These are phyloP conservation scores for Arrhopalites spinosus DNA, from an alignment of 2,888 invertebrate species.

Conservation along the genomic window DNA sequence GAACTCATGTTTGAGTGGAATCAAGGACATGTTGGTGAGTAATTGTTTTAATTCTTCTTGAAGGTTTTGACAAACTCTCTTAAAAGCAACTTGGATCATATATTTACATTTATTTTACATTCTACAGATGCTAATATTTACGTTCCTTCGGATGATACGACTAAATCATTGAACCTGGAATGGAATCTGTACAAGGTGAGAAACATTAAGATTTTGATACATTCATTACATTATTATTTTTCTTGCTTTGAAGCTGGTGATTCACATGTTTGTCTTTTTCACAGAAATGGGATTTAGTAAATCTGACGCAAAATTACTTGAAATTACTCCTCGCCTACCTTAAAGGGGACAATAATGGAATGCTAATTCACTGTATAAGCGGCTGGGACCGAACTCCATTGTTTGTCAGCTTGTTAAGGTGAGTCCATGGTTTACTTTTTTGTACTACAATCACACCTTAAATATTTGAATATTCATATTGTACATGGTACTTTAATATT, in stretches of 20 bases:
- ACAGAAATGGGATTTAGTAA: slow-evolving; percentile 68
- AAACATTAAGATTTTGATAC: too few relatives aligned
- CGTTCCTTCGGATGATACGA: slow-evolving; percentile 66
- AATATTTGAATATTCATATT: too few relatives aligned
- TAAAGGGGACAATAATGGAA: slow-evolving; percentile 68
- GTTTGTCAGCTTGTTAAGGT: too few relatives aligned
- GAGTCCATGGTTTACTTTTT: too few relatives aligned
- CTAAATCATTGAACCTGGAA: slow-evolving; percentile 64
- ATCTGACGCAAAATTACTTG: slow-evolving; percentile 79
- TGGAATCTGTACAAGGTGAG: slow-evolving; percentile 70
- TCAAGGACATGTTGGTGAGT: slow-evolving; percentile 70
- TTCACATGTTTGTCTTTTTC: slow-evolving; percentile 7
- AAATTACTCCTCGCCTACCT: slow-evolving; percentile 70
- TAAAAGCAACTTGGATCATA: too few relatives aligned
- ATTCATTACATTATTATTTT: too few relatives aligned
- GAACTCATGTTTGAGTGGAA: slow-evolving; percentile 75
- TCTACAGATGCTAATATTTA: slow-evolving; percentile 70
- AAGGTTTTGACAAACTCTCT: too few relatives aligned
- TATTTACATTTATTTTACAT: too few relatives aligned
- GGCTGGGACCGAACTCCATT: slow-evolving; percentile 85
- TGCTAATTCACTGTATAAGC: slow-evolving; percentile 80
- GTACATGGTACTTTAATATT: too few relatives aligned
- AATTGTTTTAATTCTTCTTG: too few relatives aligned
- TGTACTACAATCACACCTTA: too few relatives aligned
- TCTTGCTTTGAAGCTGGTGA: background rate